Evolutionary conservation across 2,888 invertebrate species (phyloP).

Genomic region (Heteromyza rotundicornis): DNA sequence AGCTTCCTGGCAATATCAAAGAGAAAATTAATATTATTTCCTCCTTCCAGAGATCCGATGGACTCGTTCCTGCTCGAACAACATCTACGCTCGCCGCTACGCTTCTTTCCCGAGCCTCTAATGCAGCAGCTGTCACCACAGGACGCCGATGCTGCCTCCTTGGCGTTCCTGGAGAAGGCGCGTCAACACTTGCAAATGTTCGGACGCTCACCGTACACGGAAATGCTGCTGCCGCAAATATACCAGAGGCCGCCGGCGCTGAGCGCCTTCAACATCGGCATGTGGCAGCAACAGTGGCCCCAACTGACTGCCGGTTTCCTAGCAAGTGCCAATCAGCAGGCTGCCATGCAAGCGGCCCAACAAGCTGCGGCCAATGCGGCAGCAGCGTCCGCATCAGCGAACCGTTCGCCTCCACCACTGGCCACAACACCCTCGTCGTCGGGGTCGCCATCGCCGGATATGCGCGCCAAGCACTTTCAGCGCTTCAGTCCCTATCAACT

Average conservation of each 20-base stretch:
- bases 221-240: conserved; percentile 62
- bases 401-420: conserved; percentile 50
- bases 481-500: conserved; percentile 59
- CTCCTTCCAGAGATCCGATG: conserved; percentile 63
- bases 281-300: conserved; percentile 64
- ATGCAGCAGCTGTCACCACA: conserved; percentile 61
- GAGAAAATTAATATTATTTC: too few species aligned
- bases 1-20: too few species aligned
- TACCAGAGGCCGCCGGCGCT: conserved; percentile 60
- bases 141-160: conserved; percentile 61
- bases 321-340: conserved; percentile 60
- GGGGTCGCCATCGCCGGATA: conserved; percentile 61
- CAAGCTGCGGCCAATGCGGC: conserved; percentile 46
- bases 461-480: conserved; percentile 55
- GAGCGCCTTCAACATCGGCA: conserved; percentile 61
- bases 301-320: conserved; percentile 62
- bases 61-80: conserved; percentile 62
- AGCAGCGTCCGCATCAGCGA: conserved; percentile 39
- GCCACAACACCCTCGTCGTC: conserved; percentile 59
- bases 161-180: conserved; percentile 62
- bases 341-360: conserved; percentile 52
- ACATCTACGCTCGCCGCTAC: conserved; percentile 60
- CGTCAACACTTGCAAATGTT: conserved; percentile 63
- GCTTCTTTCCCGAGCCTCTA: conserved; percentile 62
- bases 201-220: conserved; percentile 62